A percentile compares a stretch with the other conserved stretches of the same genome.
Conservation (phyloP, 2,888 invertebrate species). For the Dermolepida albohirtum region DNA sequence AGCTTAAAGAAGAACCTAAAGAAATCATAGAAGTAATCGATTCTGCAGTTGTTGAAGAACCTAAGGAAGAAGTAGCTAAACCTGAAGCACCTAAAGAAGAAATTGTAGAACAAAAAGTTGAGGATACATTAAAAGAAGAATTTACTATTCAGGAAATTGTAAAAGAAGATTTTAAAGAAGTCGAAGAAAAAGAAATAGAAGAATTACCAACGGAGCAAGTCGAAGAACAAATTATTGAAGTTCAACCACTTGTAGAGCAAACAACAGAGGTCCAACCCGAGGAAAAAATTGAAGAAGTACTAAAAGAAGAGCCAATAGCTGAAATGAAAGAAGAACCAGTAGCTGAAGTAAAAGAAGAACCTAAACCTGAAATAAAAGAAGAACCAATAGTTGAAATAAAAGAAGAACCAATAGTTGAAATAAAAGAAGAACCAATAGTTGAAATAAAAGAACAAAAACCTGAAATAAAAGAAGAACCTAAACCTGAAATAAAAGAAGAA, state of each 20-base stretch:
- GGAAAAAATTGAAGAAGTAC: too few relatives aligned
- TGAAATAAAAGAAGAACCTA: slow-evolving; percentile 59
- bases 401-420: neutral
- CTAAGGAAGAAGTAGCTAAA: slow-evolving; percentile 53
- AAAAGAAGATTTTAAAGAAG: too few relatives aligned
- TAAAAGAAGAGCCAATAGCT: too few relatives aligned
- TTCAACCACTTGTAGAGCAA: neutral
- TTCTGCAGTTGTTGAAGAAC: slow-evolving; percentile 60
- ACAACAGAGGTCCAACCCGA: neutral
- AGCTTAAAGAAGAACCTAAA: slow-evolving; percentile 13
- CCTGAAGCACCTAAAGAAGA: neutral
- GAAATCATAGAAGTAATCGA: neutral
- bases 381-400: slow-evolving; percentile 1
- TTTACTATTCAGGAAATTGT: too few relatives aligned
- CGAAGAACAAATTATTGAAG: too few relatives aligned
- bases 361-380: neutral
- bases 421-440: too few relatives aligned
- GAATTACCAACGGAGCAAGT: too few relatives aligned
- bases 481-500: neutral
- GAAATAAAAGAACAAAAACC: slow-evolving; percentile 56
- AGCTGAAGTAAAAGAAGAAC: slow-evolving; percentile 10
- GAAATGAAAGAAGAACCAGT: too few relatives aligned
- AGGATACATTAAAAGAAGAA: too few relatives aligned
- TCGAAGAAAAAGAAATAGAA: too few relatives aligned
- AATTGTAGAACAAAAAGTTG: neutral